These are phyloP conservation scores for Indicator indicator DNA, from an alignment of 2,113 vertebrate species.

Conservation along the genomic window DNA sequence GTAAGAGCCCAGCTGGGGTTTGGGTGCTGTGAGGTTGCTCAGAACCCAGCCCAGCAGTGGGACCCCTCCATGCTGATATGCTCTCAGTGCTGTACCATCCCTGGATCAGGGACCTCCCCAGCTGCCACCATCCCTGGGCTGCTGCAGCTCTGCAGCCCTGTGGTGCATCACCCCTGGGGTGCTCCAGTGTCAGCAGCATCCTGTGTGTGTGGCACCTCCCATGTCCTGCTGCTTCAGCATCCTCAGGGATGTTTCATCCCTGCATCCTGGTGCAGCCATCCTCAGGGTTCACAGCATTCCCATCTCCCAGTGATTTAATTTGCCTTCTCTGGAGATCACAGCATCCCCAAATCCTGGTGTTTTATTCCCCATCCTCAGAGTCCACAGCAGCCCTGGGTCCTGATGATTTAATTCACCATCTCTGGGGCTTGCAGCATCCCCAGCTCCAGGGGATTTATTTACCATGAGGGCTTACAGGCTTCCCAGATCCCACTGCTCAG, in stretches of 20 bases:
- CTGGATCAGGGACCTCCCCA: background rate
- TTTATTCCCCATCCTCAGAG: background rate
- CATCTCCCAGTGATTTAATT: too few relatives aligned
- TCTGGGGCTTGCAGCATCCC: background rate
- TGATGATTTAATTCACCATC: too few relatives aligned
- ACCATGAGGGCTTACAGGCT: background rate
- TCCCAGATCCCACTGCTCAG: too few relatives aligned
- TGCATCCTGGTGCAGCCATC: rapidly evolving
- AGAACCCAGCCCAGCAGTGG: too few relatives aligned
- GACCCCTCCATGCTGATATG: background rate
- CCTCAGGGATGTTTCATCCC: background rate
- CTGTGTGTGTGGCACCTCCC: background rate
- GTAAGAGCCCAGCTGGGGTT: too few relatives aligned
- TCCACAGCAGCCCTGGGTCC: background rate
- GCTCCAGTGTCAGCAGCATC: background rate
- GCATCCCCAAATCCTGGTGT: rapidly evolving
- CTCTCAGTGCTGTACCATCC: background rate
- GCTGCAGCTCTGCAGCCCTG: background rate
- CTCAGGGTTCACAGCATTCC: too few relatives aligned
- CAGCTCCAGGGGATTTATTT: background rate
- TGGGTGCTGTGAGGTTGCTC: too few relatives aligned
- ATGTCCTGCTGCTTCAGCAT: background rate
- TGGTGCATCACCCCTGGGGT: too few relatives aligned
- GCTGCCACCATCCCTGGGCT: background rate
- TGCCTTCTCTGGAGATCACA: background rate